These are phyloP conservation scores for Troilus luridus DNA, from an alignment of 2,888 invertebrate genomes.

Conservation along the genomic window DNA sequence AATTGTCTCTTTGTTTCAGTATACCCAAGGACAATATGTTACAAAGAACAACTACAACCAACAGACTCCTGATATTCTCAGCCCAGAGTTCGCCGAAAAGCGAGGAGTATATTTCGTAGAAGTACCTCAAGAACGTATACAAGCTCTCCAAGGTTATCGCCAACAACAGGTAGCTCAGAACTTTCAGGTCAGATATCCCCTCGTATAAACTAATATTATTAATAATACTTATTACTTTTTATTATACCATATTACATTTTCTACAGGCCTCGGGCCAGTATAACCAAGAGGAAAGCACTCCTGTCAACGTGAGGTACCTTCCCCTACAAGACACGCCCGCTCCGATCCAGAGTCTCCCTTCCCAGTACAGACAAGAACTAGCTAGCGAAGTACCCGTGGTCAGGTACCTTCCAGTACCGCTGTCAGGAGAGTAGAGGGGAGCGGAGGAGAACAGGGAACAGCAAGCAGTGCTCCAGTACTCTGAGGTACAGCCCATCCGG, in stretches of 20 bases:
- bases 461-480: neutral
- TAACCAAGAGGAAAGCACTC: neutral
- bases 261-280: neutral
- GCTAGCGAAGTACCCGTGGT: neutral
- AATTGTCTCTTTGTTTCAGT: neutral
- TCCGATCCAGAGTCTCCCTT: neutral
- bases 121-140: slow-evolving; percentile 5
- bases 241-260: neutral
- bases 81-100: slow-evolving; percentile 38
- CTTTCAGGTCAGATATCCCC: neutral
- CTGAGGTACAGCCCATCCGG: slow-evolving; percentile 5
- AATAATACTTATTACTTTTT: too few relatives aligned
- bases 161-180: neutral
- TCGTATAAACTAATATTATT: neutral
- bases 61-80: neutral
- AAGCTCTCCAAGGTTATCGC: neutral
- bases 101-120: slow-evolving; percentile 38
- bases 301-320: slow-evolving; percentile 6
- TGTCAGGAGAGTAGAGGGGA: neutral
- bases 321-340: neutral
- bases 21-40: neutral
- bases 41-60: neutral
- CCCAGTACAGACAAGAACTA: neutral
- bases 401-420: neutral
- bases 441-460: neutral